Base-by-base conservation (phyloP, 2,797 vertebrate genomes). In the Peromyscus melanophrys region DNA sequence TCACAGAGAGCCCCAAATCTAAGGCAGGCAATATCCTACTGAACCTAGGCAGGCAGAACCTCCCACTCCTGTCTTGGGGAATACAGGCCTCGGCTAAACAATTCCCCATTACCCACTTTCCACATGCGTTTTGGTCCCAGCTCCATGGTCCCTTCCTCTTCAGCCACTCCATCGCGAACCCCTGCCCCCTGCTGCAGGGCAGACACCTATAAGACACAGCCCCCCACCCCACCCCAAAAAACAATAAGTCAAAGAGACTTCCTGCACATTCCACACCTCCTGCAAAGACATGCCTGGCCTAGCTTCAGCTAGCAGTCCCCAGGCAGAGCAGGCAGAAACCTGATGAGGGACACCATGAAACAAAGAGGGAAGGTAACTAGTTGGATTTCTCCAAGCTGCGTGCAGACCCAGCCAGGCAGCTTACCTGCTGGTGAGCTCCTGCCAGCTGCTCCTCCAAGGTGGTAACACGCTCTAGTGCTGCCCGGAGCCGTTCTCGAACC, bases 401-500 rank as follows among this genome's bases (percentile, higher is more conserved):
- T 69, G 23, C 31, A 46, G 46, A 12, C 0, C 0, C 12, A 25
- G 10, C 57, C 3, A 4, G 37, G 71, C 13, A 11, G 40, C 98
- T 97, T 97, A 99, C 99, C 99, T 99, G 99, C 97, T 99, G 99
- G 92, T 99, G 99, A 94, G 99, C 99, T 31, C 99, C 94, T 63
- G 99, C 98, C 0, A 99, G 98, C 98, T 99, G 99, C 97, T 99
- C 99, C 98, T 99, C 99, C 98, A 99, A 98, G 82, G 99, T 99
- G 69, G 99, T 98, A 84, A 99, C 99, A 96, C 99, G 98, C 98
- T 99, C 99, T 89, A 99, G 98, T 55, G 99, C 99, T 86, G 99
- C 99, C 94, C 99, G 99, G 94, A 99, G 98, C 92, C 99, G 99
- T 98, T 99, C 99, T 96, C 99, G 99, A 94, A 99, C 99, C 99